Evolutionary conservation across 2,888 invertebrate genomes (phyloP), one percentile per base, ranked within the genome.

Genomic region (Melanargia galathea): DNA sequence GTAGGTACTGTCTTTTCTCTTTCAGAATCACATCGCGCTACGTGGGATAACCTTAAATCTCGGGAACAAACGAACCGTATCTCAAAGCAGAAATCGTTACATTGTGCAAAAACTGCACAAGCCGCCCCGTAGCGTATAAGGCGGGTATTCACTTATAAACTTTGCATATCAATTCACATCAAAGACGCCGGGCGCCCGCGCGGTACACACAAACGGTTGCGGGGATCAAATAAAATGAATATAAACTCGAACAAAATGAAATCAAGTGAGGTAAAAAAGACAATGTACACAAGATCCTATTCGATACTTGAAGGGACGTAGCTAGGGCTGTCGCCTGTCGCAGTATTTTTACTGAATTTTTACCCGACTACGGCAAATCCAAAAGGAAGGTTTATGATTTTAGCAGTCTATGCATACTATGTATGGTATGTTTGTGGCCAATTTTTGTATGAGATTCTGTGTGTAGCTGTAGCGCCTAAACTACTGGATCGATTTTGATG

Each of bases 141-240:
- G 72, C 72, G 70, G 69, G 71, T 78, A 79, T 75, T 77, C 78
- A 83, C 81, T 83, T 83, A 81, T 79, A 80, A 78, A 77, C 80
- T 87, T 86, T 85, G 85, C 84, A 87, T 87, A 86, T 86, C 86
- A 86, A 86, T 86, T 83, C 72, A 81, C 81, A 83, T 87, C 86
- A 88, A 87, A 87, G 82, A 55, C 60, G 71, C 71, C 68, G 68
- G 66, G 72, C 74, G 68, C 73, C 72, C 73, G 81, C 82, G 79
- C 79, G 73, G 74, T 75, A 69, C 72, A 76, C 73, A 79, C 84
- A 84, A 83, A 86, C 84, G 80, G 78, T 77, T 80, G 80, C 83
- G 82, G 80, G 78, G 69, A 79, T 77, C 76, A 83, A 16, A 43
- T 7, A 18, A 16, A 18, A 18, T 18, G n/a, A 18, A 16, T 43